These are phyloP conservation scores for Athetis lepigone DNA, from an alignment of 2,888 invertebrate genomes.

Conservation along the genomic window DNA sequence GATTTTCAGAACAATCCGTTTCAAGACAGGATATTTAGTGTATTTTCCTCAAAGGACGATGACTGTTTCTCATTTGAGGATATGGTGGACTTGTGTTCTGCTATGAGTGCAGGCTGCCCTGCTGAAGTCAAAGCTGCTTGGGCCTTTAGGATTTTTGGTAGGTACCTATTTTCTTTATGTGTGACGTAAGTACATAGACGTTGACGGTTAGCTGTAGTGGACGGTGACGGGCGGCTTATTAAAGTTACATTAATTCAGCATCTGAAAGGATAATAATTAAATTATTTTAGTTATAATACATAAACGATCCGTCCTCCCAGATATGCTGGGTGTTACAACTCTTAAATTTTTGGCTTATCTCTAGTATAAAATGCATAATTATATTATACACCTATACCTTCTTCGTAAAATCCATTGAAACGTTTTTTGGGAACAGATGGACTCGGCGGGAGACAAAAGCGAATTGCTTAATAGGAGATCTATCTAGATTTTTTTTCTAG, in stretches of 20 bases:
- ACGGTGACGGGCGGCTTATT: conserved; percentile 1
- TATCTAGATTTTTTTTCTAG: neutral
- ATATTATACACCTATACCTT: too few relatives aligned
- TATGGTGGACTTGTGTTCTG: conserved; percentile 94
- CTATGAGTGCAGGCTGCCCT: conserved; percentile 93
- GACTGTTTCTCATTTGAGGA: conserved; percentile 94
- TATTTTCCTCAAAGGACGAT: conserved; percentile 93
- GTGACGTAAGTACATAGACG: neutral
- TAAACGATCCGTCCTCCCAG: too few relatives aligned
- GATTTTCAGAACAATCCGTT: conserved; percentile 93
- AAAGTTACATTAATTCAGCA: neutral
- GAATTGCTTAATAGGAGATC: too few relatives aligned
- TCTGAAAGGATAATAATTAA: conserved; percentile 1
- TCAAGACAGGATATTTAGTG: conserved; percentile 92
- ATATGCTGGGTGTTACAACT: too few relatives aligned
- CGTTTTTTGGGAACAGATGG: too few relatives aligned
- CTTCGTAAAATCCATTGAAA: too few relatives aligned
- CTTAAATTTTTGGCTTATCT: too few relatives aligned
- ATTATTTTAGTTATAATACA: neutral
- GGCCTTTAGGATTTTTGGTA: conserved; percentile 95
- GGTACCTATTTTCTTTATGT: conserved; percentile 41
- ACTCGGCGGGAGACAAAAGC: too few relatives aligned
- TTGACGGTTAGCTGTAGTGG: neutral
- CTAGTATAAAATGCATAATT: too few relatives aligned
- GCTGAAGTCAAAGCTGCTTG: conserved; percentile 93